A percentile compares a stretch with the other conserved stretches of the same genome.
phyloP scores from a whole-genome alignment of 1,140 invertebrate genomes.

The Heliconius congener region DNA sequence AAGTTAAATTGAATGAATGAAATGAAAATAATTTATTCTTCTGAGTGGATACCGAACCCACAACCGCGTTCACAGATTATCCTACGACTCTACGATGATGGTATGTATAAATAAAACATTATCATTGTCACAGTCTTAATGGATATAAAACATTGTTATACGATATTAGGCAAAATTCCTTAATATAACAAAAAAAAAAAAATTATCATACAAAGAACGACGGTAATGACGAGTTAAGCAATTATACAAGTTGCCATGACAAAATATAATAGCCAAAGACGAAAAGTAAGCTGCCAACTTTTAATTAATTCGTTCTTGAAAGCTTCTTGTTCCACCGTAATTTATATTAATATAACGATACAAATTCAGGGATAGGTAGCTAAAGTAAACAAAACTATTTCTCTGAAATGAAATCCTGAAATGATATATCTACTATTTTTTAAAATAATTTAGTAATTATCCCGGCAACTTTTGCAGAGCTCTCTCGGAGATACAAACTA shows the following conservation, averaged over 20 bases:
- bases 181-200: neutral
- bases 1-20: no score
- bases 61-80: no score
- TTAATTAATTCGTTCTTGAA: constrained; percentile 8
- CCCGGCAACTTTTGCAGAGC: neutral
- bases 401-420: constrained; percentile 1
- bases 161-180: neutral
- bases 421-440: neutral
- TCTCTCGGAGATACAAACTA: constrained; percentile 3
- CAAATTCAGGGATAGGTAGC: neutral
- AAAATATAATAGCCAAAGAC: constrained; percentile 1
- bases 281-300: neutral
- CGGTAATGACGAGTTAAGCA: constrained; percentile 2
- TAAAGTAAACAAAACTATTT: neutral
- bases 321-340: neutral
- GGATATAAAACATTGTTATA: neutral
- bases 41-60: no score
- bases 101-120: no score
- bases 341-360: neutral
- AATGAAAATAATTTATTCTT: no score
- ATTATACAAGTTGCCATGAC: neutral
- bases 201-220: neutral
- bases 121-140: no score
- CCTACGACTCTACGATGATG: no score
- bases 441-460: neutral